Evolutionary conservation across 2,888 invertebrate genomes (phyloP).

Genomic region (Brachylomia viminalis): DNA sequence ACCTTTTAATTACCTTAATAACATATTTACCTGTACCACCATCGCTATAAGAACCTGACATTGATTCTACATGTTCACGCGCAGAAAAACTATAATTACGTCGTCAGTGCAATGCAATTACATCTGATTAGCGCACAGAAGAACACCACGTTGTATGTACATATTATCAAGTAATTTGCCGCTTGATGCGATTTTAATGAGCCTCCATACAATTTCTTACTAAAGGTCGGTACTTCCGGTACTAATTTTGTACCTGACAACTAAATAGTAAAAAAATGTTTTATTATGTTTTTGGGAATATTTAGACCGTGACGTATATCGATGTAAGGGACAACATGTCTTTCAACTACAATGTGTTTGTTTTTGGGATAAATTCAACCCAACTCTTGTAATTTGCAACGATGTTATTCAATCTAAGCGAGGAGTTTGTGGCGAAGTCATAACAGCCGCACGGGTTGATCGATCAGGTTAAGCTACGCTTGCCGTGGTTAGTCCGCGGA

Average conservation of each 20-base stretch:
- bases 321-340: too few species aligned
- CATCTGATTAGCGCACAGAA: conserved; percentile 15
- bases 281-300: conserved; percentile 14
- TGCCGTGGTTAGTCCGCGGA: too few species aligned
- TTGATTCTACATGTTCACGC: conserved; percentile 26
- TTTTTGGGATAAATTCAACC: too few species aligned
- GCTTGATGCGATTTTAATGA: conserved; percentile 53
- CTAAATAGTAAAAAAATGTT: background rate
- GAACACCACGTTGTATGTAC: background rate
- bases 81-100: conserved; percentile 18
- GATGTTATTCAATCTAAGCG: too few species aligned
- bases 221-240: conserved; percentile 27
- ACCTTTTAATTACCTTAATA: conserved; percentile 29
- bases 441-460: too few species aligned
- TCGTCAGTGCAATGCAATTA: conserved; percentile 12
- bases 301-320: conserved; percentile 22
- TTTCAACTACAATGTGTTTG: too few species aligned
- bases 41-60: conserved; percentile 15
- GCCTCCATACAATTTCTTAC: conserved; percentile 31
- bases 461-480: too few species aligned
- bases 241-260: conserved; percentile 9
- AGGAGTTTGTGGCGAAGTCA: too few species aligned
- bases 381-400: too few species aligned
- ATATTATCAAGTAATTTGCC: conserved; percentile 30
- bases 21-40: conserved; percentile 3